Evolutionary conservation across 2,113 vertebrate species (phyloP), one percentile per base, ranked within the genome.

Genomic region (Aegithalos caudatus): DNA sequence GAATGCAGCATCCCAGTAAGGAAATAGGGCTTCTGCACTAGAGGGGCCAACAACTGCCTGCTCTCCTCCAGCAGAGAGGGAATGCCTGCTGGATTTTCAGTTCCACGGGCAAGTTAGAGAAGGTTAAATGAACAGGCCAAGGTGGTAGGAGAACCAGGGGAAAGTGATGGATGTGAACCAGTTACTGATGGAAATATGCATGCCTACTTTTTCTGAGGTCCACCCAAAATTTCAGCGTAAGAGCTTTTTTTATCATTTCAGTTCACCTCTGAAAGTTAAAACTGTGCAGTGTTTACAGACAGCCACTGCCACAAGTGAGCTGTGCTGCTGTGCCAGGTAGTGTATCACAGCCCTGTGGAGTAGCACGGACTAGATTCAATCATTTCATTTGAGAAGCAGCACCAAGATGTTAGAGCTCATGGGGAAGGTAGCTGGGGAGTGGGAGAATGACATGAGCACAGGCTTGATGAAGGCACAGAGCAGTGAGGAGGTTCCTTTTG

Each of bases 231-330:
- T 48, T 53, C n/a, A 60, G 37, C 2, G 2, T 12, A 61, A 76
- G 61, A 57, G 14, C 15, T 48, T 38, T 76, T 83, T 23, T 37
- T 4, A 51, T 37, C 11, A 22, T 37, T 65, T 91, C 1, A 2
- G 22, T n/a, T 69, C 29, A 53, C 21, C 14, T 78, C 47, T 71
- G 31, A 9, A 66, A 86, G 45, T 42, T 35, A 50, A 42, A 86
- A 53, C 38, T 19, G 14, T 0, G 10, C 18, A 58, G 35, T 0
- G 0, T 16, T 84, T 22, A 53, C 16, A 54, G 70, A 31, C n/a
- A 60, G 64, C n/a, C 58, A n/a, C 25, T 33, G 56, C 14, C 53
- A 31, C 18, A 35, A 22, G n/a, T 1, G 1, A 93, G 44, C 24
- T 38, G 29, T 27, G 40, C 56, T 42, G 31, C 6, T 62, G 47